These are phyloP conservation scores for Drosophila nebulosa DNA, from an alignment of 1,140 invertebrate species.

Conservation along the genomic window DNA sequence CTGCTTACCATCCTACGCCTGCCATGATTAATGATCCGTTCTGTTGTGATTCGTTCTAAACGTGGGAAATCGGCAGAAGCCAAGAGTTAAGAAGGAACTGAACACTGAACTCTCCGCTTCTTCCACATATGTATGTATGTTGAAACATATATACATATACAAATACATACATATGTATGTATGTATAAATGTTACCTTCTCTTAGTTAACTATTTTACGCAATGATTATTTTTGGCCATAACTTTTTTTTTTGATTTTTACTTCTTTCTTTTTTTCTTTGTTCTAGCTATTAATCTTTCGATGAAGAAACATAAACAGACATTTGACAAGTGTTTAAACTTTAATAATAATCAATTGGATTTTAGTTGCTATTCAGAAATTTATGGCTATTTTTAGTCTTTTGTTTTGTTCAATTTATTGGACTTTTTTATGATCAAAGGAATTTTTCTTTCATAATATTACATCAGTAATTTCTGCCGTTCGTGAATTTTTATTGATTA, in stretches of 20 bases:
- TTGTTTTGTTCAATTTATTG: not conserved
- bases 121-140: not conserved
- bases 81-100: conserved; percentile 35
- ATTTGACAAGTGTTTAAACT: conserved; percentile 67
- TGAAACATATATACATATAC: not conserved
- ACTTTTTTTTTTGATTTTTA: not conserved
- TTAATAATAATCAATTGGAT: conserved; percentile 48
- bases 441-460: not conserved
- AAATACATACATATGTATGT: not conserved
- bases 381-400: conserved; percentile 16
- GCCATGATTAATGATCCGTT: conserved; percentile 79
- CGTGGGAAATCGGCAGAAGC: conserved; percentile 75
- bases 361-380: conserved; percentile 17
- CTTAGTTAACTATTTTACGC: conserved; percentile 48
- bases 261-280: not conserved
- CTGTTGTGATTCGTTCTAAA: conserved; percentile 80
- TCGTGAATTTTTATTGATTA: no score
- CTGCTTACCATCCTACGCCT: conserved; percentile 21
- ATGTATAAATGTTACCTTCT: conserved; percentile 31
- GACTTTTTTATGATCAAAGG: not conserved
- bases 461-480: not conserved
- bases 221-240: conserved; percentile 67
- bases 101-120: conserved; percentile 4
- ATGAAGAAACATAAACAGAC: conserved; percentile 18
- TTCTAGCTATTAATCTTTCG: conserved; percentile 64